Evolutionary conservation across 2,797 vertebrate genomes (phyloP), one percentile per base, ranked within the genome.

Genomic region (Periparus ater): DNA sequence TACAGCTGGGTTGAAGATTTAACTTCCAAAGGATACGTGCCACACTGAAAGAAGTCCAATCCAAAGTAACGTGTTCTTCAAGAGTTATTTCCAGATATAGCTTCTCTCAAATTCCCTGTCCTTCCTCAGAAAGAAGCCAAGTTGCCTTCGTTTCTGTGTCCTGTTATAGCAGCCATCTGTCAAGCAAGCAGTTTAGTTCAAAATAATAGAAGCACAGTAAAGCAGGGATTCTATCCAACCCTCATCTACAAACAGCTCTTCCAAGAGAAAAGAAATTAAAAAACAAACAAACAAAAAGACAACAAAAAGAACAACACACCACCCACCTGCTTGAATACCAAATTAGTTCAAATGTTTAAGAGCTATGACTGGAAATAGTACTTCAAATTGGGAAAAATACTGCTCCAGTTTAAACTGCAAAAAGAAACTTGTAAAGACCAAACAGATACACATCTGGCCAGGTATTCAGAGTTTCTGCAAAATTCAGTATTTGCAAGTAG

Each of bases 91-190:
- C 61, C 53, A 80, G 68, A 90, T 36, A 68, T 0, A 65, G 48
- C 16, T 70, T 66, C 68, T 88, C 68, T 77, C 80, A 83, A 58
- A 92, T 80, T 88, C 53, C 48, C 51, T 73, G 63, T 67, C 80
- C 91, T 58, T 89, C 48, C 55, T 79, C 40, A 62, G 34, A 72
- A 85, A 40, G 68, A 7, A 88, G 71, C 22, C 72, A 87, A 66
- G 34, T 55, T 73, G 75, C 36, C 60, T 70, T 89, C 14, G 0
- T 48, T 89, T 91, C 57, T 89, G n/a, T 26, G 40, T 85, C 63
- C 88, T 89, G 34, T 83, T 93, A 65, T 40, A 91, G 72, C 30
- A 82, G 18, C 74, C 60, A 79, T 93, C 71, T 95, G 85, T 89
- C 71, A 94, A 70, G 71, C 40, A 78, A 81, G 48, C 22, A 60